phyloP scores from a whole-genome alignment of 2,888 invertebrate genomes.

The Troides aeacus region DNA sequence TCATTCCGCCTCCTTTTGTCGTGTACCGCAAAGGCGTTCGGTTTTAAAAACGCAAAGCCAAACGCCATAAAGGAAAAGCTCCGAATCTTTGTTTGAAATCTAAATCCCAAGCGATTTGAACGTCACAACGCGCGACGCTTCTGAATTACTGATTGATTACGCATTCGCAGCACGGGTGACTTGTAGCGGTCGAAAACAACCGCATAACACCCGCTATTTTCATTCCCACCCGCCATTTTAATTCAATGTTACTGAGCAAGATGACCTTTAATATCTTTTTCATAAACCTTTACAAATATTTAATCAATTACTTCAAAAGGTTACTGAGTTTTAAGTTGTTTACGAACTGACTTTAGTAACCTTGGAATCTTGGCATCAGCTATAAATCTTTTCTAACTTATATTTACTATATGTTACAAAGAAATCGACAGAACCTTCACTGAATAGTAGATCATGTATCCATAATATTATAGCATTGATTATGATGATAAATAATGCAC shows the following conservation, averaged over 20 bases:
- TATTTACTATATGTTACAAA: no score
- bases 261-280: not conserved
- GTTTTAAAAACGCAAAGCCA: constrained; percentile 53
- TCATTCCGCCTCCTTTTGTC: constrained; percentile 71
- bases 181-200: constrained; percentile 45
- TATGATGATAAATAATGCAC: no score
- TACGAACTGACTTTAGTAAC: no score
- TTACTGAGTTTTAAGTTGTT: no score
- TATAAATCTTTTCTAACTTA: no score
- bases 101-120: constrained; percentile 67
- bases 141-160: constrained; percentile 78
- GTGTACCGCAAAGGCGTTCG: constrained; percentile 54
- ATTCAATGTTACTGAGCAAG: not conserved
- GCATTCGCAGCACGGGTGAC: constrained; percentile 70
- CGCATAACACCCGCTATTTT: constrained; percentile 10
- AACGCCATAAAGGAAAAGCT: constrained; percentile 56
- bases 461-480: no score
- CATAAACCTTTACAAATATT: no score
- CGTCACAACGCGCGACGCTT: constrained; percentile 61
- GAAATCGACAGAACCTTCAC: no score
- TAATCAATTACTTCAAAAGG: no score
- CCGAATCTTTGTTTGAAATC: constrained; percentile 67
- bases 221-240: not conserved
- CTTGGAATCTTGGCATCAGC: no score
- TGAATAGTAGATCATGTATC: no score